These are phyloP conservation scores for Epinephelus malabaricus DNA, from an alignment of 2,797 vertebrate genomes.

Conservation along the genomic window DNA sequence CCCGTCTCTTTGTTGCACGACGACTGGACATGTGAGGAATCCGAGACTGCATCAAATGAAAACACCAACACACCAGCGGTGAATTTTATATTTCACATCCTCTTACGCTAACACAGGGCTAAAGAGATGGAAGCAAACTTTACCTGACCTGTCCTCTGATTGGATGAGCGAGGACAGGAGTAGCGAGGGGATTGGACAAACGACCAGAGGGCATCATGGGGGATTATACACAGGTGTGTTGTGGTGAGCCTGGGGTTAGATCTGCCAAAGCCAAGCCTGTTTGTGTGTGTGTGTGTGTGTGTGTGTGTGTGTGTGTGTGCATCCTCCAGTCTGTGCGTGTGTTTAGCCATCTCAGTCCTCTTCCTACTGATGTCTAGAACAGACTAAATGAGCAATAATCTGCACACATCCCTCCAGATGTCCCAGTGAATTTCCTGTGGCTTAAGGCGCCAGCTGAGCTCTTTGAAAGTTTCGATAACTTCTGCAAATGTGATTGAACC, in stretches of 20 bases:
- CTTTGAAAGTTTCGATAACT: slow-evolving; percentile 90
- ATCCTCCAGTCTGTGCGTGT: slow-evolving; percentile 54
- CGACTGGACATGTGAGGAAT: slow-evolving; percentile 14
- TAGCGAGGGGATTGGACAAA: slow-evolving; percentile 73
- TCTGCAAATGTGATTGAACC: slow-evolving; percentile 87
- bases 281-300: slow-evolving; percentile 57
- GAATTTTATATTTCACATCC: slow-evolving; percentile 54
- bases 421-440: slow-evolving; percentile 89
- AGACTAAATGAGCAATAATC: slow-evolving; percentile 90
- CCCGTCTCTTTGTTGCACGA: background rate
- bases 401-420: slow-evolving; percentile 89
- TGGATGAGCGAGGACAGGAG: slow-evolving; percentile 72
- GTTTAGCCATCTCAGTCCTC: slow-evolving; percentile 74
- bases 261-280: slow-evolving; percentile 62
- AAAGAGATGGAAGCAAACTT: slow-evolving; percentile 70
- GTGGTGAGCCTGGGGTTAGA: slow-evolving; percentile 80
- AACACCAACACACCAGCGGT: slow-evolving; percentile 20
- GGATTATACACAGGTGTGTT: slow-evolving; percentile 85
- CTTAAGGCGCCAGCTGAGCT: slow-evolving; percentile 86
- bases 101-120: slow-evolving; percentile 55
- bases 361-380: slow-evolving; percentile 87
- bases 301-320: slow-evolving; percentile 53
- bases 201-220: slow-evolving; percentile 79
- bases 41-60: slow-evolving; percentile 36
- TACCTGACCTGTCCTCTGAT: slow-evolving; percentile 74